Percentiles rank a stretch among this genome's conserved stretches.
Conservation (phyloP, 2,888 invertebrate genomes). For the Eumacrocentrus americanus region DNA sequence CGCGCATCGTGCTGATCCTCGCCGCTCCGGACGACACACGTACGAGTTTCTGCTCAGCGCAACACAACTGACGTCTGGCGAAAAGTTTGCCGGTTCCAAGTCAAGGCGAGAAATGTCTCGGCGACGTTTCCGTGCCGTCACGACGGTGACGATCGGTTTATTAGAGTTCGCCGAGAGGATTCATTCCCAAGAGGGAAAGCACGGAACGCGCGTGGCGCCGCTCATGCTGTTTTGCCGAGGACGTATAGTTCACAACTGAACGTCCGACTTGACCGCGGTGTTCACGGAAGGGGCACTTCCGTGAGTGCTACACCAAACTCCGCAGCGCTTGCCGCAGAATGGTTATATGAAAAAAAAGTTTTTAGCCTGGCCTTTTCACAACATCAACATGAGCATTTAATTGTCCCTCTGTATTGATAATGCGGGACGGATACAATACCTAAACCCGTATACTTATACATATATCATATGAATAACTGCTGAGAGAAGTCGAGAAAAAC, state of each 20-base stretch:
- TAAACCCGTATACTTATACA: background rate
- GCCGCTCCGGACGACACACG: slow-evolving; percentile 25
- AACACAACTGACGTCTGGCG: slow-evolving; percentile 1
- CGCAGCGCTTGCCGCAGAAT: slow-evolving; percentile 31
- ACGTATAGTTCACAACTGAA: slow-evolving; percentile 17
- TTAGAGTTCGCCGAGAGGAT: slow-evolving; percentile 15
- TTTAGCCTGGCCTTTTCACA: slow-evolving; percentile 10
- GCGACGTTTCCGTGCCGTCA: slow-evolving; percentile 23
- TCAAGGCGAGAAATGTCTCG: slow-evolving; percentile 23
- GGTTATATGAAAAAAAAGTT: slow-evolving; percentile 27
- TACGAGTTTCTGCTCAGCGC: slow-evolving; percentile 1
- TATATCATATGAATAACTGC: too few relatives aligned
- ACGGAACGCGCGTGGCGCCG: background rate
- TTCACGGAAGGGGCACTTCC: slow-evolving; percentile 20
- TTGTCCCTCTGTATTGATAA: background rate
- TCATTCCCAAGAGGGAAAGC: background rate
- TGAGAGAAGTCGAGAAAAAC: too few relatives aligned
- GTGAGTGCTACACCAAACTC: slow-evolving; percentile 27
- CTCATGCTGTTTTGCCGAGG: background rate
- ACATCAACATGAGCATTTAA: background rate
- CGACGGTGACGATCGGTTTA: slow-evolving; percentile 25
- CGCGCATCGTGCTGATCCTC: slow-evolving; percentile 25
- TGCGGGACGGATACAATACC: background rate
- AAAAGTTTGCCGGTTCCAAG: slow-evolving; percentile 18
- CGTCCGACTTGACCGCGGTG: slow-evolving; percentile 12